Conservation (phyloP, 2,113 vertebrate species). For the Stegostoma tigrinum region DNA sequence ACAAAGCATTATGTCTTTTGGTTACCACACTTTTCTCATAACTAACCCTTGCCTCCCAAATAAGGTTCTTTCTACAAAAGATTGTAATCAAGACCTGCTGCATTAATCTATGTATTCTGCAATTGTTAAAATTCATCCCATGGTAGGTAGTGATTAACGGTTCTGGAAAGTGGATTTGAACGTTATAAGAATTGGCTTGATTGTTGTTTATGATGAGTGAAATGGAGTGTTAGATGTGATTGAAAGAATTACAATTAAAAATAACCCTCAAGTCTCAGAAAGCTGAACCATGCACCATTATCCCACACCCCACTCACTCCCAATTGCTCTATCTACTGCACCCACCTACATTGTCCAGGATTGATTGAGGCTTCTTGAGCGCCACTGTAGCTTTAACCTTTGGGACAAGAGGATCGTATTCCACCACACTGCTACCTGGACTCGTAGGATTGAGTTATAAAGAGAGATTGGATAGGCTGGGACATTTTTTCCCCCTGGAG, state of each 20-base stretch:
- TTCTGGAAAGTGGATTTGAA: not conserved
- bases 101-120: not conserved
- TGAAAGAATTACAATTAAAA: not conserved
- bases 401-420: not conserved
- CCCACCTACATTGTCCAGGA: not conserved
- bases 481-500: too few species aligned
- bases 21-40: not conserved
- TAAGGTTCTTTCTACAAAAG: not conserved
- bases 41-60: not conserved
- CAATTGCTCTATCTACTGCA: too few species aligned
- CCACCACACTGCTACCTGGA: not conserved
- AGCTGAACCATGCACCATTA: too few species aligned
- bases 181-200: not conserved
- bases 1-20: not conserved
- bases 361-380: not conserved
- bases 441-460: too few species aligned
- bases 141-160: not conserved
- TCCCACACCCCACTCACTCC: too few species aligned
- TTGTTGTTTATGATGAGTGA: not conserved
- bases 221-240: not conserved
- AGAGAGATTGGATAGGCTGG: too few species aligned
- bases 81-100: not conserved
- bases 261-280: too few species aligned
- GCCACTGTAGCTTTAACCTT: not conserved
- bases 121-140: constrained; percentile 10